A percentile compares a stretch with the other conserved stretches of the same genome.
These are phyloP conservation scores for Chymomyza caudatula DNA, from an alignment of 2,888 invertebrate species.

Conservation along the genomic window DNA sequence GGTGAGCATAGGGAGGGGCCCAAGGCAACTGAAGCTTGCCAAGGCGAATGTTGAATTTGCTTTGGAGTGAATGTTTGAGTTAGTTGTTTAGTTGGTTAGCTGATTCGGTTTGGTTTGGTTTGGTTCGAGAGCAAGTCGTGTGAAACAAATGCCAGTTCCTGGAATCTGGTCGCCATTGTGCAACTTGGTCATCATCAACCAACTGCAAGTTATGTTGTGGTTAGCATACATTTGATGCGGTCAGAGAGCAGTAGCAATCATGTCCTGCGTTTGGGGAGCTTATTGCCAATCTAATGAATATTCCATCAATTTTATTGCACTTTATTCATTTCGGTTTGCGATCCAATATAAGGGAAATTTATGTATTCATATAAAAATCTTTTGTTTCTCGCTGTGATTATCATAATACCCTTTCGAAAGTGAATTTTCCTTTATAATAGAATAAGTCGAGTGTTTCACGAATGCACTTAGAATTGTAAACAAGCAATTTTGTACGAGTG, in stretches of 20 bases:
- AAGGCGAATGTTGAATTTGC: slow-evolving; percentile 18
- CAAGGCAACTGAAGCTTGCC: too few species aligned
- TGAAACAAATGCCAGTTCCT: slow-evolving; percentile 48
- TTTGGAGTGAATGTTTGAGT: slow-evolving; percentile 19
- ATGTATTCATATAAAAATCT: background rate
- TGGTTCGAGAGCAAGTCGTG: slow-evolving; percentile 44
- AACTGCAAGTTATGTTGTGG: background rate
- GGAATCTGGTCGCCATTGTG: background rate
- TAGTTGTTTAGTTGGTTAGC: background rate
- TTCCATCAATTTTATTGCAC: background rate
- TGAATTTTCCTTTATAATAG: too few species aligned
- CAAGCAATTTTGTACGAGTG: too few species aligned
- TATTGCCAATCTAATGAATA: background rate
- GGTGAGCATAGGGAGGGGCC: background rate
- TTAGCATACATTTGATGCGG: background rate
- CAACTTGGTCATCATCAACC: background rate
- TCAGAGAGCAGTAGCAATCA: background rate
- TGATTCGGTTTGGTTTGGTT: background rate
- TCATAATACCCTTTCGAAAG: background rate
- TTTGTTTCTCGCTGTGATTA: background rate
- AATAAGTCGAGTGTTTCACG: too few species aligned
- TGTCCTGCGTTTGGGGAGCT: background rate
- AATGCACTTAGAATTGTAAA: too few species aligned
- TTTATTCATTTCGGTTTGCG: background rate
- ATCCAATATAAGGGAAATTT: background rate